Percentiles rank a stretch among this genome's conserved stretches.
phyloP scores from a whole-genome alignment of 2,888 invertebrate species.

The Diplolepis rosae region DNA sequence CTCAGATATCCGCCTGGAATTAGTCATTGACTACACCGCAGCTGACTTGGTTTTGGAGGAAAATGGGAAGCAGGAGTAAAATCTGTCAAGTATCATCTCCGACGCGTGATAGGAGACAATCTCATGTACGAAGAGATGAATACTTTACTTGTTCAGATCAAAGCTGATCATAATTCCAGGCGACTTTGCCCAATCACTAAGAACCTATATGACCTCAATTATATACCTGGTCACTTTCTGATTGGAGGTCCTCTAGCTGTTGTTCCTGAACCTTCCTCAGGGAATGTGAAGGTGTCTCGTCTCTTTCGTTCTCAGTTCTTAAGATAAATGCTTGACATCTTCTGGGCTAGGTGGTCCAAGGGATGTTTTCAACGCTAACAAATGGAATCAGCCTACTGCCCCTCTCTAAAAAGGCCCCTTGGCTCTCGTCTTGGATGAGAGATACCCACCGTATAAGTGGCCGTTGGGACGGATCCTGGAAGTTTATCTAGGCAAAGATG shows the following conservation, averaged over 20 bases:
- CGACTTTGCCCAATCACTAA: constrained; percentile 51
- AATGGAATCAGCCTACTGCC: constrained; percentile 42
- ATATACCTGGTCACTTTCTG: constrained; percentile 55
- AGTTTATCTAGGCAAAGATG: constrained; percentile 15
- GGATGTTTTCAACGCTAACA: constrained; percentile 51
- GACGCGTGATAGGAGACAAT: constrained; percentile 48
- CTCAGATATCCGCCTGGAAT: constrained; percentile 52
- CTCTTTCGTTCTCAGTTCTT: constrained; percentile 45
- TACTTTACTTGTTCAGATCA: constrained; percentile 54
- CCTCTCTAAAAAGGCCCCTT: neutral
- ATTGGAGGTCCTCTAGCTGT: constrained; percentile 47
- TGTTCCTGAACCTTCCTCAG: constrained; percentile 44
- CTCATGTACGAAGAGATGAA: constrained; percentile 57
- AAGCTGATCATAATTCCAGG: constrained; percentile 57
- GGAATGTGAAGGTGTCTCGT: constrained; percentile 32
- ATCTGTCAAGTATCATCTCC: constrained; percentile 61
- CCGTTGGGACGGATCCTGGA: constrained; percentile 7
- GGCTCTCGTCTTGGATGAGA: constrained; percentile 27
- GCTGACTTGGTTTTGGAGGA: constrained; percentile 60
- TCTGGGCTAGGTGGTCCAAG: constrained; percentile 47
- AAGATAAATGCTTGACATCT: constrained; percentile 42
- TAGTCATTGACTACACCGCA: constrained; percentile 47
- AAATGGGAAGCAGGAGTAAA: constrained; percentile 60
- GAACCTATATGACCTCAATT: constrained; percentile 50
- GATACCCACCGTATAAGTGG: constrained; percentile 32